A percentile compares a stretch with the other conserved stretches of the same genome.
phyloP scores from a whole-genome alignment of 2,888 invertebrate species.

The Agrotis exclamationis region DNA sequence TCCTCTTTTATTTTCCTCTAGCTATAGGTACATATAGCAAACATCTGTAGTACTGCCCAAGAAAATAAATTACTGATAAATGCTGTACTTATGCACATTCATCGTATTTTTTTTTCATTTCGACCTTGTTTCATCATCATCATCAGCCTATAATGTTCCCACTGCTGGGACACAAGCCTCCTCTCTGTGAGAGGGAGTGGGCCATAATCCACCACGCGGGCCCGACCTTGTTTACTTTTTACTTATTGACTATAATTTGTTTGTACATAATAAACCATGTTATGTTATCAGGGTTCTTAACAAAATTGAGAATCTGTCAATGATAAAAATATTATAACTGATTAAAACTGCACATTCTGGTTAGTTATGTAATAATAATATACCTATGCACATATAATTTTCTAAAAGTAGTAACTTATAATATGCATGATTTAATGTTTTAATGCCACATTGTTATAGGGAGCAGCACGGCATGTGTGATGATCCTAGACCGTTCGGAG shows the following conservation, averaged over 20 bases:
- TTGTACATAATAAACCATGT: not conserved
- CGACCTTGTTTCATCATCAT: not conserved
- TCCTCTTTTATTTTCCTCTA: constrained; percentile 42
- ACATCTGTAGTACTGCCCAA: constrained; percentile 16
- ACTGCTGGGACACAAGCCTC: too few species aligned
- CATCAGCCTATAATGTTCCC: too few species aligned
- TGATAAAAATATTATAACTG: not conserved
- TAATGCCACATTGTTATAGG: constrained; percentile 89
- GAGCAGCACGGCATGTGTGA: constrained; percentile 99
- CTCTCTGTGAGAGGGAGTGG: too few species aligned
- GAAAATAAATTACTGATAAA: constrained; percentile 52
- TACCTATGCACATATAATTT: too few species aligned
- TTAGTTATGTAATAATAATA: not conserved
- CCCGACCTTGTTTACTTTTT: too few species aligned
- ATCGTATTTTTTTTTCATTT: constrained; percentile 18
- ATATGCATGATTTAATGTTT: not conserved
- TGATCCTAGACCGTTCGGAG: constrained; percentile 97
- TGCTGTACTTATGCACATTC: constrained; percentile 6
- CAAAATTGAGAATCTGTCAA: too few species aligned
- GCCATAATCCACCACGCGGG: too few species aligned
- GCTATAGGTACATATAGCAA: constrained; percentile 24
- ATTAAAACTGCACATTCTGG: too few species aligned
- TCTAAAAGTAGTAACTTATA: too few species aligned
- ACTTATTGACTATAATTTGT: not conserved
- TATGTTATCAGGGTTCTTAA: too few species aligned